These are phyloP conservation scores for Tetranychus truncatus DNA, from an alignment of 2,888 invertebrate genomes.

Conservation along the genomic window DNA sequence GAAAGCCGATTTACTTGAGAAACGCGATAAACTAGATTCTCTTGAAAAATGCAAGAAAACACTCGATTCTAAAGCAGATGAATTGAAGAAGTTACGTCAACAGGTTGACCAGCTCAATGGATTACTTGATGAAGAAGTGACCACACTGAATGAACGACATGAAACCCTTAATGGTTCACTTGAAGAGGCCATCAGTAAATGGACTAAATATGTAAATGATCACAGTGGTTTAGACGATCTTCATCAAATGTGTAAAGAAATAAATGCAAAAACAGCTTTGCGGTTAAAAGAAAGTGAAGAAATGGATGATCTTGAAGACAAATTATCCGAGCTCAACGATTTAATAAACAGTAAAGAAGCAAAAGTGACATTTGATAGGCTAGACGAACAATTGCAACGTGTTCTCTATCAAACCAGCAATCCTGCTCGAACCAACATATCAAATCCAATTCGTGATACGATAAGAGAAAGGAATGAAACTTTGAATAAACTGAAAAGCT, in stretches of 20 bases:
- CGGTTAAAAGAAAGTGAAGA: slow-evolving; percentile 43
- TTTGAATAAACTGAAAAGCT: slow-evolving; percentile 57
- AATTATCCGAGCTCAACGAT: not conserved
- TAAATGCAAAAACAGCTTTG: not conserved
- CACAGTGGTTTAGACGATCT: slow-evolving; percentile 72
- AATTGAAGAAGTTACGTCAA: not conserved
- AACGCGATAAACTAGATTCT: slow-evolving; percentile 61
- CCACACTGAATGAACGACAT: not conserved
- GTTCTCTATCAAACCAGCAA: slow-evolving; percentile 43
- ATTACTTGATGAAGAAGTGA: not conserved
- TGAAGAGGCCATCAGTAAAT: slow-evolving; percentile 31
- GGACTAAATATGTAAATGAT: slow-evolving; percentile 73
- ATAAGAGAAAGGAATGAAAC: slow-evolving; percentile 81
- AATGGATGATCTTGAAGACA: slow-evolving; percentile 60
- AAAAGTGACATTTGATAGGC: not conserved
- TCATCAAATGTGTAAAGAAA: slow-evolving; percentile 51
- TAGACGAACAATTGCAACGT: not conserved
- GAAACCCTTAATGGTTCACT: not conserved
- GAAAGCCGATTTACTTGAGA: slow-evolving; percentile 59
- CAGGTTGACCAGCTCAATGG: not conserved
- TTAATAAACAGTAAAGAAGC: not conserved
- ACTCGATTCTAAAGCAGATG: not conserved
- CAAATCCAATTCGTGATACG: slow-evolving; percentile 42
- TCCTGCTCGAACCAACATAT: slow-evolving; percentile 37
- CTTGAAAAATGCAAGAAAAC: slow-evolving; percentile 34